Percentiles rank a stretch among this genome's conserved stretches.
These are phyloP conservation scores for Dusona sp. DNA, from an alignment of 2,888 invertebrate species.

Conservation along the genomic window DNA sequence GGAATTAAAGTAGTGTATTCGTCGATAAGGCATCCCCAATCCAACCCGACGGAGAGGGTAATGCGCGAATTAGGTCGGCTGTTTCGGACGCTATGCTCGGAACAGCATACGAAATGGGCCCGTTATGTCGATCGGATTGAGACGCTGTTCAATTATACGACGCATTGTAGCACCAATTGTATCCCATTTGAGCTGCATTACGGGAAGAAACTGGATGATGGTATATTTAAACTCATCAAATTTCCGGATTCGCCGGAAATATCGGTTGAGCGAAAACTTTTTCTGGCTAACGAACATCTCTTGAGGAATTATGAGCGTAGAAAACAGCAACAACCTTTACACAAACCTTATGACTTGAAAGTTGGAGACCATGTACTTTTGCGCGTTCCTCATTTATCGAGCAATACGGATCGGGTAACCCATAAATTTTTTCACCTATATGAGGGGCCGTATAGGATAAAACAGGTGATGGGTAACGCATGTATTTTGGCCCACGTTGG, in stretches of 20 bases:
- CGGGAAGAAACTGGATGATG: background rate
- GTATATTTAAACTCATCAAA: background rate
- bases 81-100: conserved; percentile 40
- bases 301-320: background rate
- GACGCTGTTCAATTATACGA: background rate
- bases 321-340: background rate
- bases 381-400: conserved; percentile 41
- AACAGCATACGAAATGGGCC: conserved; percentile 43
- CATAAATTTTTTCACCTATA: conserved; percentile 46
- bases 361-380: conserved; percentile 39
- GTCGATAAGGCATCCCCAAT: conserved; percentile 41
- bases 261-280: background rate
- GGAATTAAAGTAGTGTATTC: conserved; percentile 30
- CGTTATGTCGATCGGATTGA: background rate
- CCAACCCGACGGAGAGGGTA: conserved; percentile 33
- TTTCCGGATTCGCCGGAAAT: background rate
- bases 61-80: conserved; percentile 47
- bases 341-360: background rate
- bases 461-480: background rate
- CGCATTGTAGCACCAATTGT: background rate
- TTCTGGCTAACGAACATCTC: conserved; percentile 1
- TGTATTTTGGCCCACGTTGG: background rate
- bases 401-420: conserved; percentile 24
- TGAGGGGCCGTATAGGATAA: conserved; percentile 37
- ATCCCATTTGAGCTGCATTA: conserved; percentile 7